Percentiles rank a stretch among this genome's conserved stretches.
Evolutionary conservation across 2,113 vertebrate species (phyloP).

Genomic region (Actenoides lindsayi): DNA sequence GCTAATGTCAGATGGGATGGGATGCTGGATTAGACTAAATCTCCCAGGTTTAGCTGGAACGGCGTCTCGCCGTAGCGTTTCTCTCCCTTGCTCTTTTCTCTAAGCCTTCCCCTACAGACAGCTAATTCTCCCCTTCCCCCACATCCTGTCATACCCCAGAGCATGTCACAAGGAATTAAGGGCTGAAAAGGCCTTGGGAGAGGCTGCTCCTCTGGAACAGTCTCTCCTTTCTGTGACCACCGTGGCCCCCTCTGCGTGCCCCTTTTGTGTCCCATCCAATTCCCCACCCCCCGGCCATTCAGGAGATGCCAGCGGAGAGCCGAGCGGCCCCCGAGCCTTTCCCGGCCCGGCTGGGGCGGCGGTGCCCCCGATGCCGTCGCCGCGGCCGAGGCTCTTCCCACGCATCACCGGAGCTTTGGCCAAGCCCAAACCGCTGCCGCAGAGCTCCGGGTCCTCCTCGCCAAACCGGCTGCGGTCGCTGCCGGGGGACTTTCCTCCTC

Average conservation of each 20-base stretch:
- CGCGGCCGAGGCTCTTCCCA: neutral
- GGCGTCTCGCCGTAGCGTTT: neutral
- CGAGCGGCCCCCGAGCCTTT: neutral
- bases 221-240: constrained; percentile 11
- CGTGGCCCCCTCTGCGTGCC: constrained; percentile 28
- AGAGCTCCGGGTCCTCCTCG: neutral
- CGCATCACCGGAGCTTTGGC: neutral
- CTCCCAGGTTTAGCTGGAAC: constrained; percentile 32
- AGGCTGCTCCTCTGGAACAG: constrained; percentile 41
- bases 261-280: constrained; percentile 58
- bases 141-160: constrained; percentile 37
- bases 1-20: neutral
- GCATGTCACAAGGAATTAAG: constrained; percentile 55
- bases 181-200: constrained; percentile 41
- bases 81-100: constrained; percentile 47
- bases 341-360: neutral
- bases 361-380: neutral
- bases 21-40: constrained; percentile 16
- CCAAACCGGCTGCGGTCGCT: neutral
- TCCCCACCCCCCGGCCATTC: constrained; percentile 44
- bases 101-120: constrained; percentile 48
- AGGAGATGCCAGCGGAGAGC: neutral
- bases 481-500: neutral
- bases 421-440: fast-evolving
- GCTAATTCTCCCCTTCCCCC: constrained; percentile 54